Conservation (phyloP, 2,113 vertebrate genomes). For the Laticauda colubrina region DNA sequence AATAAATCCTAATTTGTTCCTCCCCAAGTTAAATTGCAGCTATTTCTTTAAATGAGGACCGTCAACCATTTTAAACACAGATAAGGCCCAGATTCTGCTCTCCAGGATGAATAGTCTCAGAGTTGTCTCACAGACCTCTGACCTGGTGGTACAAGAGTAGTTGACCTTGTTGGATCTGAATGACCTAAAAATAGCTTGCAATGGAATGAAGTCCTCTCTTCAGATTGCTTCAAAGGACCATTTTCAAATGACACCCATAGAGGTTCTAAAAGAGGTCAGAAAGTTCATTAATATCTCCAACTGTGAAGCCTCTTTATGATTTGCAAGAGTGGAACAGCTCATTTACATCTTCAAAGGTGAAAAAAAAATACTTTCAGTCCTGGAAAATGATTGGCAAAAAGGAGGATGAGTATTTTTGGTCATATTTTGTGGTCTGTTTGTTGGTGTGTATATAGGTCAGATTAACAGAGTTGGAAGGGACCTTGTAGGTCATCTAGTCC, state of each 20-base stretch:
- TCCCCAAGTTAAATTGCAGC: neutral
- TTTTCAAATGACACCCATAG: conserved; percentile 28
- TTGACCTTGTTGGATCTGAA: conserved; percentile 19
- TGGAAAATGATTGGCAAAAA: neutral
- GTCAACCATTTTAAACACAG: neutral
- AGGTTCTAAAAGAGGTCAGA: neutral
- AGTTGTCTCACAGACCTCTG: neutral
- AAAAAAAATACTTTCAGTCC: conserved; percentile 21
- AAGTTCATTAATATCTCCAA: conserved; percentile 7
- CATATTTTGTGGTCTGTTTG: too few relatives aligned
- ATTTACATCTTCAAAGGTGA: neutral
- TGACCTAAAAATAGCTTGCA: conserved; percentile 20
- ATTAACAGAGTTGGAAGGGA: too few relatives aligned
- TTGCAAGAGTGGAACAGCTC: neutral
- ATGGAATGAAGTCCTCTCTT: conserved; percentile 21
- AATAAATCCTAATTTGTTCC: neutral
- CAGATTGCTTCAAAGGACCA: neutral
- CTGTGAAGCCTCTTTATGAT: neutral
- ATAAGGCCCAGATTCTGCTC: neutral
- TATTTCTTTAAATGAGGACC: neutral
- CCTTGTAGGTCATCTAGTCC: too few relatives aligned
- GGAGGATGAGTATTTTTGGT: neutral
- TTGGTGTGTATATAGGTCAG: too few relatives aligned
- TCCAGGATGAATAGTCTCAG: conserved; percentile 10
- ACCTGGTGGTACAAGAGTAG: conserved; percentile 11